Percentiles rank a stretch among this genome's conserved stretches.
Evolutionary conservation across 2,113 vertebrate genomes (phyloP).

Genomic region (Eudyptes chrysolophus): DNA sequence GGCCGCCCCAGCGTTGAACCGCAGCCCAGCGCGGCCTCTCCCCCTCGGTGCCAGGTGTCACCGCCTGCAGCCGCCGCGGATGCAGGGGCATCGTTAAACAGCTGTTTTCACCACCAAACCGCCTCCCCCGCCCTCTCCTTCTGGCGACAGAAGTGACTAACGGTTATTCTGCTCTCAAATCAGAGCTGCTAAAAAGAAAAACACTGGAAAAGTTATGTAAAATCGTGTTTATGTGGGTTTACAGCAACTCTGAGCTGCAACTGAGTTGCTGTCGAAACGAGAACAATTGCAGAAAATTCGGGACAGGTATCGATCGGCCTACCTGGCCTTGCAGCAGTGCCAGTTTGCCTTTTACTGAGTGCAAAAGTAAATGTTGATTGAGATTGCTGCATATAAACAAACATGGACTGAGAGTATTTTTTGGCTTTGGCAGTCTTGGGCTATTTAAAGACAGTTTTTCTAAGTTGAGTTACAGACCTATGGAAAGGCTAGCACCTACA

Average conservation of each 20-base stretch:
- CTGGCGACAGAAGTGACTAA: background rate
- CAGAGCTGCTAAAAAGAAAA: background rate
- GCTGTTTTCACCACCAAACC: fast-evolving
- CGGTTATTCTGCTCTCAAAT: fast-evolving
- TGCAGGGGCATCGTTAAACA: fast-evolving
- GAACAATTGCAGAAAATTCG: background rate
- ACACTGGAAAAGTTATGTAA: background rate
- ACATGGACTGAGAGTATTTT: background rate
- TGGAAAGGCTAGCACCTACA: fast-evolving
- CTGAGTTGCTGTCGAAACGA: background rate
- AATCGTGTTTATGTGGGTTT: background rate
- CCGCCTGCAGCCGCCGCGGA: background rate
- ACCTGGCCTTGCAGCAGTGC: background rate
- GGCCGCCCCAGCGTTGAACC: background rate
- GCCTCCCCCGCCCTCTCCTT: background rate
- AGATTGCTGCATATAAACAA: constrained; percentile 42
- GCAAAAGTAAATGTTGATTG: constrained; percentile 55
- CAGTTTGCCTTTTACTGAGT: constrained; percentile 3
- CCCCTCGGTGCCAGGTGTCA: background rate
- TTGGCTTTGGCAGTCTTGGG: background rate
- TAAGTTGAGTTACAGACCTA: background rate
- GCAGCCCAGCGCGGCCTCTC: background rate
- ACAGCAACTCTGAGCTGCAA: background rate
- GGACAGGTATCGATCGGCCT: constrained; percentile 7
- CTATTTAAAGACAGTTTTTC: background rate